Conservation (phyloP, 2,888 invertebrate genomes). For the Desoria tigrina region DNA sequence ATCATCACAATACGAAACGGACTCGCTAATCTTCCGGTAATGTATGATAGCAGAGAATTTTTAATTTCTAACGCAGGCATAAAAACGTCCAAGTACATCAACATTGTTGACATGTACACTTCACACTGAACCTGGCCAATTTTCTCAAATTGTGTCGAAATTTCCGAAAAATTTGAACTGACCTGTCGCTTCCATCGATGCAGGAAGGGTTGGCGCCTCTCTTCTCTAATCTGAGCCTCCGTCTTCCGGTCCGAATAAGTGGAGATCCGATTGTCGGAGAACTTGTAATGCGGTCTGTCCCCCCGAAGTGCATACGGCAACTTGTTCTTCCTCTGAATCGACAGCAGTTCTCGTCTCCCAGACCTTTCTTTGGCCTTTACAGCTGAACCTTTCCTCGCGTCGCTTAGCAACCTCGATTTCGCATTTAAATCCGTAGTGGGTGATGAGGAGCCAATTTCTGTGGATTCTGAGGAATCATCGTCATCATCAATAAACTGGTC, state of each 20-base stretch:
- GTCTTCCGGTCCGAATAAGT: background rate
- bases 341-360: background rate
- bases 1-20: too few relatives aligned
- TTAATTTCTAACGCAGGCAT: too few relatives aligned
- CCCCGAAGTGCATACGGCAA: slow-evolving; percentile 38
- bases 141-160: background rate
- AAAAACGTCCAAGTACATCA: too few relatives aligned
- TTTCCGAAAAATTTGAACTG: background rate
- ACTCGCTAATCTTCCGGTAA: too few relatives aligned
- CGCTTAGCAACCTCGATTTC: background rate
- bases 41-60: too few relatives aligned
- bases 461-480: background rate
- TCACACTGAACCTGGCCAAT: background rate
- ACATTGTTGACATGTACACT: background rate
- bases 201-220: slow-evolving; percentile 1
- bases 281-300: slow-evolving; percentile 42
- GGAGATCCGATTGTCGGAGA: slow-evolving; percentile 12
- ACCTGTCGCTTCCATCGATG: slow-evolving; percentile 22
- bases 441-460: background rate
- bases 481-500: background rate
- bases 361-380: slow-evolving; percentile 1
- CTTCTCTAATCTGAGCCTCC: background rate
- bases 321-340: slow-evolving; percentile 28
- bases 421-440: background rate
- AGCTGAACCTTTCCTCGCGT: background rate